Base-by-base conservation (phyloP, 2,113 vertebrate species). In the Xyliphius kryptos region DNA sequence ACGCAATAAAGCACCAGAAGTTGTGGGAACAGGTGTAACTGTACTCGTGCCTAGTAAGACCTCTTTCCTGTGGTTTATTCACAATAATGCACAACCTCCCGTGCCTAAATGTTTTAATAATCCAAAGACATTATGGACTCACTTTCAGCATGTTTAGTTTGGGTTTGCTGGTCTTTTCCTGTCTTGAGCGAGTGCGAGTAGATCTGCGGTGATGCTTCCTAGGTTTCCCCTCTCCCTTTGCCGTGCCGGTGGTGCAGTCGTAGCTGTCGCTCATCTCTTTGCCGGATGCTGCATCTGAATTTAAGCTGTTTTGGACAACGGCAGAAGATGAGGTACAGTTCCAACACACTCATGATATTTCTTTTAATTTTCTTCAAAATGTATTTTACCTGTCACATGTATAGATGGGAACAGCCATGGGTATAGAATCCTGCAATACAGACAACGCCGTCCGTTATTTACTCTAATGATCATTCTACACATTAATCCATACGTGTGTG, bases 141-240 rank as follows among this genome's bases (percentile, higher is more conserved):
- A 88, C 85, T 61, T 99, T 97, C 71, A 99, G 76, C 81, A 99
- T 98, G 76, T 90, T 97, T 48, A 99, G 87, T 71, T 94, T 94
- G n/a, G 96, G 92, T 62, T 91, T 92, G 82, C 70, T 96, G 71
- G 88, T 81, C 79, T 87, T 93, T 76, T 99, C 96, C 71, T 95
- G 95, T 6, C 96, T 89, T 0, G 95, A 98, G 6, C 95, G 93
- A 1, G 89, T 85, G 0, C 96, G 91, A 0, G 93, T 82, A 2
- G 95, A 99, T 70, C 92, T 91, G 53, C 95, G 91, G 76, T 97
- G 95, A 66, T 93, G 91, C 66, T 90, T 98, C 67, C 90, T 89
- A 0, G 85, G 81, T 77, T 91, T 94, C 67, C 90, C 90, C 51
- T 98, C 96, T 17, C 86, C 89, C 54, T 90, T 94, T 17, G 90